Conservation (phyloP, 2,888 invertebrate genomes). For the Melinaea menophilus region DNA sequence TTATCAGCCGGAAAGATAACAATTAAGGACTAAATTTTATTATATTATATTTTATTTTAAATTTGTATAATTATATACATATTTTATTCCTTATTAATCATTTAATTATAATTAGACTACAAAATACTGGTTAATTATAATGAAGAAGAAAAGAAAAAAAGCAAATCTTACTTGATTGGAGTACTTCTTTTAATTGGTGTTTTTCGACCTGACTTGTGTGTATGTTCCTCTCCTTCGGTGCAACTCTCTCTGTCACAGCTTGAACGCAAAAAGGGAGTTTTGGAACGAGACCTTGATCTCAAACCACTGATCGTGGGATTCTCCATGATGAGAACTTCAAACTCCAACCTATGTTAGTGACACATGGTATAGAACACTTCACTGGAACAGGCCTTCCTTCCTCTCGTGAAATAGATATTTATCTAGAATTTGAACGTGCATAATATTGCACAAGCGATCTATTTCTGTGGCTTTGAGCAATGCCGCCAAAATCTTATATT, state of each 20-base stretch:
- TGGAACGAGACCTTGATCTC: conserved; percentile 83
- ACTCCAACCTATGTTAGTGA: conserved; percentile 7
- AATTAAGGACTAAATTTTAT: not conserved
- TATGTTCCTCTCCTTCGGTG: conserved; percentile 71
- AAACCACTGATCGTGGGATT: conserved; percentile 73
- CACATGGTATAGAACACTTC: conserved; percentile 40
- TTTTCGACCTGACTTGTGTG: conserved; percentile 69
- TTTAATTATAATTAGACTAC: not conserved
- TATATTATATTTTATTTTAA: no score
- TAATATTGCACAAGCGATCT: conserved; percentile 72
- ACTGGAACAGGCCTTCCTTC: conserved; percentile 20
- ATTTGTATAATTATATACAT: no score
- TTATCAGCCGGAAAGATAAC: not conserved
- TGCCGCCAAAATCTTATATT: conserved; percentile 73
- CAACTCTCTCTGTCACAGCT: conserved; percentile 79
- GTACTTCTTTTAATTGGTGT: conserved; percentile 70
- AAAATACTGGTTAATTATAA: not conserved
- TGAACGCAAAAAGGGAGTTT: conserved; percentile 81
- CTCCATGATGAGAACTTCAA: conserved; percentile 50
- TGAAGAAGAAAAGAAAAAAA: not conserved
- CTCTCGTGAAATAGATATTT: conserved; percentile 41
- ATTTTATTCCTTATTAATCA: no score
- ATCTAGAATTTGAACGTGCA: conserved; percentile 43
- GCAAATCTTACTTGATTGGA: conserved; percentile 67
- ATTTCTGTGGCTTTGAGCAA: conserved; percentile 70